phyloP scores from a whole-genome alignment of 2,888 invertebrate genomes.

The Drosophila acutilabella region DNA sequence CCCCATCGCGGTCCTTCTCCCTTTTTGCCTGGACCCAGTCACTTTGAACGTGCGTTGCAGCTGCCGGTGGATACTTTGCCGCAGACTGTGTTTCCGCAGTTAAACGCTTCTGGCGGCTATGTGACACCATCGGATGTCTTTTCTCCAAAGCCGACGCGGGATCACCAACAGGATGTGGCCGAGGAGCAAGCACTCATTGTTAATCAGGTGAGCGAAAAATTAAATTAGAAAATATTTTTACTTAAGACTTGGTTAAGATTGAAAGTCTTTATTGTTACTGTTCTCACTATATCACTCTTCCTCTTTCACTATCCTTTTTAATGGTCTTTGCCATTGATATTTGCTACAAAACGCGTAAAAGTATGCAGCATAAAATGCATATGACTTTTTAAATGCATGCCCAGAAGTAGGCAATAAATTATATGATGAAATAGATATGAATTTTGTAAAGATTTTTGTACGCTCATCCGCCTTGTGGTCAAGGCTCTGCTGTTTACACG shows the following conservation, averaged over 20 bases:
- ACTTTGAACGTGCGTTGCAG: constrained; percentile 83
- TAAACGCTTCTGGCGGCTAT: constrained; percentile 85
- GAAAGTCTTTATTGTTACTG: no score
- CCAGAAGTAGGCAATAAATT: constrained; percentile 30
- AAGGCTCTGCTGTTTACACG: constrained; percentile 71
- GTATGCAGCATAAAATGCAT: constrained; percentile 40
- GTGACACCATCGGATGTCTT: constrained; percentile 81
- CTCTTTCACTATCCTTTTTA: background rate
- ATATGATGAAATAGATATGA: constrained; percentile 43
- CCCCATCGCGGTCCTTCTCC: constrained; percentile 87
- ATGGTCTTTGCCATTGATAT: background rate
- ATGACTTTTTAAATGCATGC: background rate
- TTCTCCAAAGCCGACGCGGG: constrained; percentile 85
- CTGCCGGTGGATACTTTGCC: constrained; percentile 85
- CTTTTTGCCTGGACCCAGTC: constrained; percentile 86
- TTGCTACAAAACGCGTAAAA: constrained; percentile 19
- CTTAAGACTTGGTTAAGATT: background rate
- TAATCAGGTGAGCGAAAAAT: constrained; percentile 79
- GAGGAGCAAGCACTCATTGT: constrained; percentile 84
- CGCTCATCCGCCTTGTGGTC: constrained; percentile 67
- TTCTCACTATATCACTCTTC: no score
- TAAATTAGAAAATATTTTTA: background rate
- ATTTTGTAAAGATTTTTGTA: constrained; percentile 46
- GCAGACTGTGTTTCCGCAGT: constrained; percentile 86
- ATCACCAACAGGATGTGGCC: constrained; percentile 84